A percentile compares a stretch with the other conserved stretches of the same genome.
Conservation (phyloP, 2,113 vertebrate species). For the Arvicanthis niloticus region DNA sequence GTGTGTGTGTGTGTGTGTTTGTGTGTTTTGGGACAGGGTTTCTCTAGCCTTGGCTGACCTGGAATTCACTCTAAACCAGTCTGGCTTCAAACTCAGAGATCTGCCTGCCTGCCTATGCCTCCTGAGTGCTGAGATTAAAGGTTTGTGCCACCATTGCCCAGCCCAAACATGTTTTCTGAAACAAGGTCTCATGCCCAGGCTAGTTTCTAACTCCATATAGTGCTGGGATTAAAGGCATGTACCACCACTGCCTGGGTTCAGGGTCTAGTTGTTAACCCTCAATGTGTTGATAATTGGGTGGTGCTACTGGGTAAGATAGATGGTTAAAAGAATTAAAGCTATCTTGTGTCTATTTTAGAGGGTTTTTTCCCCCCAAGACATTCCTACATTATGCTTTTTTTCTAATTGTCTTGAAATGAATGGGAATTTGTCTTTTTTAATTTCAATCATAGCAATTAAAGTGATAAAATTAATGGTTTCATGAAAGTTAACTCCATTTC, state of each 20-base stretch:
- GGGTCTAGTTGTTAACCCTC: neutral
- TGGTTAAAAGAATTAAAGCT: neutral
- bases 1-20: neutral
- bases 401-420: neutral
- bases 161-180: neutral
- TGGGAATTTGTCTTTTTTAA: neutral
- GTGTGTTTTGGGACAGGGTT: neutral
- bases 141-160: neutral
- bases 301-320: neutral
- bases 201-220: neutral
- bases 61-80: neutral
- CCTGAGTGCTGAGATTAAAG: neutral
- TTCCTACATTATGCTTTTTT: neutral
- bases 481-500: neutral
- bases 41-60: neutral
- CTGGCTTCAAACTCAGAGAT: neutral
- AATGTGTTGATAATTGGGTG: neutral
- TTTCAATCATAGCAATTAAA: conserved; percentile 33
- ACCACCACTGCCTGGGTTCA: neutral
- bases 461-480: conserved; percentile 18
- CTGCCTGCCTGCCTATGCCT: neutral
- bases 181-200: neutral
- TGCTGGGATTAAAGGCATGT: neutral
- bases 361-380: neutral
- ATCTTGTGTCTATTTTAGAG: neutral